Evolutionary conservation across 1,140 invertebrate species (phyloP).

Genomic region (Caenorhabditis briggsae): DNA sequence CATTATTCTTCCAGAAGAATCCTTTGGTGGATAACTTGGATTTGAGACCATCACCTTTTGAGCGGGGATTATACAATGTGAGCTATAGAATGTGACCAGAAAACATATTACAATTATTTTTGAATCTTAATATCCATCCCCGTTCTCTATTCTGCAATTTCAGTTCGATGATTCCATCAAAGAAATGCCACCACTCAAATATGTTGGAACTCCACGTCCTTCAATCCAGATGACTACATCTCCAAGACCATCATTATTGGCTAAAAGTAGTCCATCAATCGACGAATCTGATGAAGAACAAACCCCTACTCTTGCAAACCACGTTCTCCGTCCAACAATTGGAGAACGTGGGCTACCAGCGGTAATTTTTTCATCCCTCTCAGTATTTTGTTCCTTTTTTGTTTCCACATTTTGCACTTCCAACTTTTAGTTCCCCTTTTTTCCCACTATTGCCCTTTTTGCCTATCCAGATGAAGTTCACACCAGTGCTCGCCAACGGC

Average conservation of each 20-base stretch:
- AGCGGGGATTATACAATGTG: conserved; percentile 43
- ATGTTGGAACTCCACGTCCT: conserved; percentile 27
- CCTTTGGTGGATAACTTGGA: conserved; percentile 27
- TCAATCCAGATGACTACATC: conserved; percentile 24
- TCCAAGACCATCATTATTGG: background rate
- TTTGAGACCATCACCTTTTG: conserved; percentile 26
- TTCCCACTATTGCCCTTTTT: conserved; percentile 14
- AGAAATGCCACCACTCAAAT: background rate
- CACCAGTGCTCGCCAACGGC: conserved; percentile 33
- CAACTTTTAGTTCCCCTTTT: background rate
- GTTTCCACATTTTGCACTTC: background rate
- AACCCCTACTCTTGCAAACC: background rate
- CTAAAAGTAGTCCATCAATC: conserved; percentile 18
- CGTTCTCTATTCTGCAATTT: background rate
- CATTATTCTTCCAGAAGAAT: conserved; percentile 35
- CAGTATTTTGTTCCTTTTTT: background rate
- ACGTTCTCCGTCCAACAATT: background rate
- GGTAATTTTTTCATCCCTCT: background rate
- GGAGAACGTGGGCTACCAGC: conserved; percentile 29
- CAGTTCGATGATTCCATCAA: conserved; percentile 49
- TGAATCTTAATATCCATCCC: no score
- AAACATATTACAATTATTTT: background rate
- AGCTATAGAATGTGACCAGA: background rate
- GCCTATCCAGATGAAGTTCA: conserved; percentile 37
- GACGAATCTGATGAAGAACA: background rate